These are phyloP conservation scores for Drosophila watanabei DNA, from an alignment of 1,140 invertebrate genomes.

Conservation along the genomic window DNA sequence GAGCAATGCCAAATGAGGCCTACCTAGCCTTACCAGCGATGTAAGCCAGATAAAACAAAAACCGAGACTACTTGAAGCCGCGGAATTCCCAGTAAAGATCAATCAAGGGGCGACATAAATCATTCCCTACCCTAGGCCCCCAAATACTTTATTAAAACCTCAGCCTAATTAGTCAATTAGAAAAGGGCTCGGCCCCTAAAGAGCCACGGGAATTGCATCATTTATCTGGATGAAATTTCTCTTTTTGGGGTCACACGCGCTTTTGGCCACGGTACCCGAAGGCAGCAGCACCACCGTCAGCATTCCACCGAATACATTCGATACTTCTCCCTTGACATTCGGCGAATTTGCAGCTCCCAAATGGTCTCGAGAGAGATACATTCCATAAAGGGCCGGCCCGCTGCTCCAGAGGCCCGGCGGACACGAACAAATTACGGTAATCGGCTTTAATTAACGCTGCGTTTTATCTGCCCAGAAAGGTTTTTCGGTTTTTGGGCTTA, in stretches of 20 bases:
- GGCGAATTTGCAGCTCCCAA: conserved; percentile 62
- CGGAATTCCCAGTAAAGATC: conserved; percentile 28
- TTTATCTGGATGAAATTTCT: conserved; percentile 75
- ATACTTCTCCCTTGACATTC: conserved; percentile 57
- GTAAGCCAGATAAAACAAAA: conserved; percentile 51
- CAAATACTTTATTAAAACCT: conserved; percentile 39
- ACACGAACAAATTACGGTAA: conserved; percentile 82
- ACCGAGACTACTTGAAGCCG: conserved; percentile 7
- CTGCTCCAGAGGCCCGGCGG: conserved; percentile 48
- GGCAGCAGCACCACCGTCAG: conserved; percentile 50
- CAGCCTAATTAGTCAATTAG: conserved; percentile 65
- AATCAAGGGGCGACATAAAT: conserved; percentile 39
- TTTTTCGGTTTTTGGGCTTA: conserved; percentile 14
- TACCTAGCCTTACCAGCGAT: conserved; percentile 34
- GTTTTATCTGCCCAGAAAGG: conserved; percentile 67
- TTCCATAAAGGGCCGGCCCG: conserved; percentile 56
- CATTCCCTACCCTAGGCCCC: conserved; percentile 37
- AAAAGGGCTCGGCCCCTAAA: conserved; percentile 31
- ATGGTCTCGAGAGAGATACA: conserved; percentile 14
- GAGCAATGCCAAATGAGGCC: conserved; percentile 51
- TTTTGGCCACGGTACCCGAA: conserved; percentile 44
- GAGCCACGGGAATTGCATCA: conserved; percentile 64
- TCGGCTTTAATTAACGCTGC: conserved; percentile 78
- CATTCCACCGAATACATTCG: conserved; percentile 44
- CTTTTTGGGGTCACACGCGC: conserved; percentile 71